Conservation (phyloP, 2,113 vertebrate species). For the Grus americana region DNA sequence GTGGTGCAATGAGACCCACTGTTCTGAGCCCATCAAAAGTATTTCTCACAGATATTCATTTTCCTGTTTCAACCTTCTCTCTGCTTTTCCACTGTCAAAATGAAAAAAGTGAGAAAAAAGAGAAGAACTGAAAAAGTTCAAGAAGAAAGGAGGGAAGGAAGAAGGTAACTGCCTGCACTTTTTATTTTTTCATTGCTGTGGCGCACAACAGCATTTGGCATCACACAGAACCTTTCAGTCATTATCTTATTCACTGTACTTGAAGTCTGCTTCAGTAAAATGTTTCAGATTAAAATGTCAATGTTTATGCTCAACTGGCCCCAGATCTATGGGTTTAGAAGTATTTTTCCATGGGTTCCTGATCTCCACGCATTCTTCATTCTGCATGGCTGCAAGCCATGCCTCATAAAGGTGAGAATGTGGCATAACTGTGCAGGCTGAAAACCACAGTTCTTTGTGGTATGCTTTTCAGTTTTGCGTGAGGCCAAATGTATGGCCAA, state of each 20-base stretch:
- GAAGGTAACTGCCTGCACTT: neutral
- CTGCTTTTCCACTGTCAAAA: neutral
- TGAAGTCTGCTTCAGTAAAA: neutral
- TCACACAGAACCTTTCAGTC: neutral
- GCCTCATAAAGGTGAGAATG: conserved; percentile 50
- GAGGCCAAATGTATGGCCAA: neutral
- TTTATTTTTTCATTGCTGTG: neutral
- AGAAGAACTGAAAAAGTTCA: neutral
- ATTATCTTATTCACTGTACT: neutral
- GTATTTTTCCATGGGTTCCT: conserved; percentile 31
- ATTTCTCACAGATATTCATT: neutral
- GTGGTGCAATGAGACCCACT: neutral
- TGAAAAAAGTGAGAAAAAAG: neutral
- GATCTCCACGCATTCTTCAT: neutral
- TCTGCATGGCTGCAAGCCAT: conserved; percentile 37
- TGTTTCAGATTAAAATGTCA: conserved; percentile 23
- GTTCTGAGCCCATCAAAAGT: neutral
- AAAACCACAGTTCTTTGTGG: neutral
- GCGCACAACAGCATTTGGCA: neutral
- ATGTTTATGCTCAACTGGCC: conserved; percentile 4
- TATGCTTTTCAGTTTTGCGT: neutral
- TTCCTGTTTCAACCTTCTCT: neutral
- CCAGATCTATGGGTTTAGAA: neutral
- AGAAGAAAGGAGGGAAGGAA: neutral
- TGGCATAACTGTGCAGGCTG: neutral